Conservation (phyloP, 2,797 vertebrate species). For the Falco rusticolus region DNA sequence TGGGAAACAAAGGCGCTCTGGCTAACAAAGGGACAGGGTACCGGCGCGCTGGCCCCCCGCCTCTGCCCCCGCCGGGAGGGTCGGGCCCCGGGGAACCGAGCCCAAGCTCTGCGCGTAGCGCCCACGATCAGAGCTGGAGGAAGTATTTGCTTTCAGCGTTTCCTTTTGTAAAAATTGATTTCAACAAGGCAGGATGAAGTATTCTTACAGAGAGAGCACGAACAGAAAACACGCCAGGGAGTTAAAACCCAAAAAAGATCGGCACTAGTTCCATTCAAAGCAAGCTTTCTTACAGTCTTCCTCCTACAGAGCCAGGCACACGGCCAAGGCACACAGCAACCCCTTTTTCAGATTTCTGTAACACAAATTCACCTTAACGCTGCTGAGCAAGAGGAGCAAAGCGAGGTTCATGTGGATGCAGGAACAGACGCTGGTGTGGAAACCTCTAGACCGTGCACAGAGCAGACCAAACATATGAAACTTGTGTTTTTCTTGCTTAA, state of each 20-base stretch:
- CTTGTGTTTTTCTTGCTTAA: neutral
- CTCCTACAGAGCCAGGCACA: neutral
- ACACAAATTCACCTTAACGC: neutral
- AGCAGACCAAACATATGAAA: neutral
- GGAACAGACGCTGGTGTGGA: neutral
- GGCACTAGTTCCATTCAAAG: neutral
- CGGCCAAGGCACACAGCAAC: neutral
- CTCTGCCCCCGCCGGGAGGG: too few species aligned
- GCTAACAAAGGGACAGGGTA: neutral
- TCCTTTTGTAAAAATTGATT: fast-evolving
- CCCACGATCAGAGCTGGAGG: too few species aligned
- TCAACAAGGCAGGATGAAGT: too few species aligned
- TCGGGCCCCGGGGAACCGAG: too few species aligned
- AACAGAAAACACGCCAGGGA: neutral
- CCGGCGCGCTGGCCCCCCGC: too few species aligned
- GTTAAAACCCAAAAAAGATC: neutral
- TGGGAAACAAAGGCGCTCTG: neutral
- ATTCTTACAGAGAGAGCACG: neutral
- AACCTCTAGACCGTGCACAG: neutral
- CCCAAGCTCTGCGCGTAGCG: too few species aligned
- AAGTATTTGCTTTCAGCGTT: fast-evolving
- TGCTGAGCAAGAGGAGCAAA: neutral
- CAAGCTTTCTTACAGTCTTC: neutral
- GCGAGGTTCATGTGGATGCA: neutral
- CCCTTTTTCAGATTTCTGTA: neutral